Base-by-base conservation (phyloP, 1,140 invertebrate genomes). In the Cotesia typhae region DNA sequence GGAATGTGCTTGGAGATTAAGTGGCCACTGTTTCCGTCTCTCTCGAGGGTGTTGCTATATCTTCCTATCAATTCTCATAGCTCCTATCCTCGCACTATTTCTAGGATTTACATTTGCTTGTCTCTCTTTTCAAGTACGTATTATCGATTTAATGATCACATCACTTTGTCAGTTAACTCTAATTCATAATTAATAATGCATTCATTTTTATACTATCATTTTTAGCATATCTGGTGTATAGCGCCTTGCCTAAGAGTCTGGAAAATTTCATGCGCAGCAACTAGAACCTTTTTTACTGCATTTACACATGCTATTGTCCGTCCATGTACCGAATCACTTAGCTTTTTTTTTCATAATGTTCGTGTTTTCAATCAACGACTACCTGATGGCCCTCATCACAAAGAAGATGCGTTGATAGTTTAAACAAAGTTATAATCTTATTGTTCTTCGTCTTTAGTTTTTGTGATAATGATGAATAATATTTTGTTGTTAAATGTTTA, bases 91-190 rank as follows among this genome's bases (percentile, higher is more conserved):
- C 59, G 92, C 92, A 0, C 87, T 93, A 64, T 85, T 90, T 72
- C 87, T 93, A 60, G 94, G 93, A 1, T 90, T 91, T 73, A 88
- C 90, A 9, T 94, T 94, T 78, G 93, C 93, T 10, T 92, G 91
- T 76, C 84, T 94, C 3, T 90, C 93, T 1, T 94, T 94, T 85
- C 87, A 91, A 88, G 92, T 92, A 81, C 87, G 80, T 76, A 35
- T 1, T 12, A 70, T 38, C 17, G 10, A 61, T 60, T 5, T 71
- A 47, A 60, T 69, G 0, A 67, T 37, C 61, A 5, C 0, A 28
- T 28, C 28, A 28, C 28, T 28, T 28, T 3, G 28, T 28, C 28
- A 28, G 28, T 28, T 28, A 28, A 28, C 2, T 28, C 28, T 28
- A 28, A 28, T 28, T 28, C 1, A 28, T 28, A 28, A 28, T 28